These are phyloP conservation scores for Pseudoips prasinana DNA, from an alignment of 2,888 invertebrate genomes.

Conservation along the genomic window DNA sequence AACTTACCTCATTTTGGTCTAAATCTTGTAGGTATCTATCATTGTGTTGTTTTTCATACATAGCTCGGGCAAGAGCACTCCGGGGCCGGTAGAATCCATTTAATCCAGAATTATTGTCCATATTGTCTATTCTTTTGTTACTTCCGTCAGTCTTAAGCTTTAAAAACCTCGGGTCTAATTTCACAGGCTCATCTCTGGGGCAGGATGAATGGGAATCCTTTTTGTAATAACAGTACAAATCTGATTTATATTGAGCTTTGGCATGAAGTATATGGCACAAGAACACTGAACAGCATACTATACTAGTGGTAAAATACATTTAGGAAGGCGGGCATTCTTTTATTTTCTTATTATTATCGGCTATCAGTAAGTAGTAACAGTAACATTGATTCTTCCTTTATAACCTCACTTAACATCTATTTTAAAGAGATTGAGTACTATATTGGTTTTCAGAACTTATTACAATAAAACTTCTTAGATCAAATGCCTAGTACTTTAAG, in stretches of 20 bases:
- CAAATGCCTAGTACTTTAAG: too few relatives aligned
- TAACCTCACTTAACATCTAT: slow-evolving; percentile 35
- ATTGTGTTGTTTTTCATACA: slow-evolving; percentile 87
- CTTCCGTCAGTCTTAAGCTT: slow-evolving; percentile 26
- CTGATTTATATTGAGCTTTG: slow-evolving; percentile 36
- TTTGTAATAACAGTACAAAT: slow-evolving; percentile 54
- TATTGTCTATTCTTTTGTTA: slow-evolving; percentile 36
- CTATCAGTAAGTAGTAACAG: slow-evolving; percentile 13
- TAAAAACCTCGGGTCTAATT: slow-evolving; percentile 28
- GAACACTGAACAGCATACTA: slow-evolving; percentile 31
- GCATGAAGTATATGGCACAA: slow-evolving; percentile 32
- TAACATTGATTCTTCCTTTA: slow-evolving; percentile 18
- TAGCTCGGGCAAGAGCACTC: slow-evolving; percentile 86
- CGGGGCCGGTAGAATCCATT: slow-evolving; percentile 84
- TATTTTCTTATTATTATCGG: slow-evolving; percentile 13
- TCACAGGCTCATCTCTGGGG: slow-evolving; percentile 39
- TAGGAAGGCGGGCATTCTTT: slow-evolving; percentile 30
- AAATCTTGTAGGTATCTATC: slow-evolving; percentile 85
- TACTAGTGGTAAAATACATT: slow-evolving; percentile 40
- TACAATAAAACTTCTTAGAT: too few relatives aligned
- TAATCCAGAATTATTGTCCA: slow-evolving; percentile 55
- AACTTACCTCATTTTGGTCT: slow-evolving; percentile 86
- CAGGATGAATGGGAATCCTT: slow-evolving; percentile 51
- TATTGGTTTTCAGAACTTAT: too few relatives aligned
- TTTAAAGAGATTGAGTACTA: too few relatives aligned